A percentile compares a stretch with the other conserved stretches of the same genome.
Conservation (phyloP, 1,140 invertebrate genomes). For the Heliothis virescens region DNA sequence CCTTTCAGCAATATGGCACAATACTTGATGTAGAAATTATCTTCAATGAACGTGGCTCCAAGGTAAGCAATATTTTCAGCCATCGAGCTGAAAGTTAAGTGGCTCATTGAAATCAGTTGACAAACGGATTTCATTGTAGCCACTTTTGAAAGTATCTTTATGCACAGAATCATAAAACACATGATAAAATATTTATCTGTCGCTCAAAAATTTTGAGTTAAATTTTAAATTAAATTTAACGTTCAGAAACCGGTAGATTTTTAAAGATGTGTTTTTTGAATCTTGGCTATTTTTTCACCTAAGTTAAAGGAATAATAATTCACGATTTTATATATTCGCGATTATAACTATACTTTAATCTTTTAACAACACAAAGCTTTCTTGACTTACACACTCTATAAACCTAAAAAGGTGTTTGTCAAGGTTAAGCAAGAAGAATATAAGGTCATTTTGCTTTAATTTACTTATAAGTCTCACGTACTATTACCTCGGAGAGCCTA, state of each 20-base stretch:
- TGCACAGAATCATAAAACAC: slow-evolving; percentile 31
- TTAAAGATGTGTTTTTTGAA: slow-evolving; percentile 6
- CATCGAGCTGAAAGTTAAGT: slow-evolving; percentile 56
- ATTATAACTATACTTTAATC: slow-evolving; percentile 1
- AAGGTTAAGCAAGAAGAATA: slow-evolving; percentile 2
- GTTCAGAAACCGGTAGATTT: neutral
- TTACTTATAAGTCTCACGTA: slow-evolving; percentile 31
- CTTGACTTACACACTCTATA: slow-evolving; percentile 7
- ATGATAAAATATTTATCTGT: neutral
- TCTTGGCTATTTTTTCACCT: slow-evolving; percentile 1
- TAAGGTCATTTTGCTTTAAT: slow-evolving; percentile 13
- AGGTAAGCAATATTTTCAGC: slow-evolving; percentile 91
- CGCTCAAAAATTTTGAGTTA: neutral
- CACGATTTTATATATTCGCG: neutral
- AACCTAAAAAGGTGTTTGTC: neutral
- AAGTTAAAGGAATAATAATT: slow-evolving; percentile 39
- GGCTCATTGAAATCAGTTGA: slow-evolving; percentile 73
- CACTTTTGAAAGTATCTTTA: slow-evolving; percentile 55
- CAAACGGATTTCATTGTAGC: slow-evolving; percentile 67
- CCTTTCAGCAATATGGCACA: slow-evolving; percentile 98
- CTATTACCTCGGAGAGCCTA: neutral
- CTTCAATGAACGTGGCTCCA: slow-evolving; percentile 95
- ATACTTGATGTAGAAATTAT: slow-evolving; percentile 99
- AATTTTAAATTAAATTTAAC: neutral
- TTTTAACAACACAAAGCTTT: slow-evolving; percentile 7